Conservation (phyloP, 1,140 invertebrate species). For the Drosophila varians region DNA sequence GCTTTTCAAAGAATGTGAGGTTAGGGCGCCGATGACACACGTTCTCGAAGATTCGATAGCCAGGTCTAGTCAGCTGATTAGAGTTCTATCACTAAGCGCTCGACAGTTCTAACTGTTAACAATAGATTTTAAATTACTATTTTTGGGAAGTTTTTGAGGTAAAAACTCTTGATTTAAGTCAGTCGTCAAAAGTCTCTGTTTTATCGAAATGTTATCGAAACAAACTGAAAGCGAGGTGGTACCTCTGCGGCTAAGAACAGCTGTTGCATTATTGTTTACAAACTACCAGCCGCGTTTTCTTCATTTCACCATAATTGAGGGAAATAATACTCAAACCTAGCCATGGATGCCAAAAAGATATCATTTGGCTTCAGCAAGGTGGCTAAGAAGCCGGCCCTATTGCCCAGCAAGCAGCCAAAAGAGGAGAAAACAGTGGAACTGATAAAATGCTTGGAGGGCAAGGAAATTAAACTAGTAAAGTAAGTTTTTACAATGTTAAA, state of each 20-base stretch:
- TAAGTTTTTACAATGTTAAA: constrained; percentile 81
- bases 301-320: constrained; percentile 3
- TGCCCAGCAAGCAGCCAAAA: constrained; percentile 81
- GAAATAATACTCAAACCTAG: not conserved
- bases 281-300: constrained; percentile 34
- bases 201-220: not conserved
- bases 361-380: constrained; percentile 90
- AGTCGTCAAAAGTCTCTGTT: not conserved
- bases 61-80: not conserved
- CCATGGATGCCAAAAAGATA: constrained; percentile 87
- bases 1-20: constrained; percentile 72
- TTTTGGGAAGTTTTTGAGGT: not conserved
- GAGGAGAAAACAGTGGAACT: constrained; percentile 85
- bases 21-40: constrained; percentile 67
- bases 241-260: constrained; percentile 28
- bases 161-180: not conserved
- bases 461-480: constrained; percentile 89
- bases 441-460: constrained; percentile 90
- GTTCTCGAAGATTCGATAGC: constrained; percentile 73
- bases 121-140: not conserved
- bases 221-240: not conserved
- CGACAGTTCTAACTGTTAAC: not conserved
- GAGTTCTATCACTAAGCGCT: not conserved
- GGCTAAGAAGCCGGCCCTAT: constrained; percentile 86
- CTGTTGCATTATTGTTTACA: constrained; percentile 69